Base-by-base conservation (phyloP, 1,140 invertebrate genomes). In the Saxidomus purpurata region DNA sequence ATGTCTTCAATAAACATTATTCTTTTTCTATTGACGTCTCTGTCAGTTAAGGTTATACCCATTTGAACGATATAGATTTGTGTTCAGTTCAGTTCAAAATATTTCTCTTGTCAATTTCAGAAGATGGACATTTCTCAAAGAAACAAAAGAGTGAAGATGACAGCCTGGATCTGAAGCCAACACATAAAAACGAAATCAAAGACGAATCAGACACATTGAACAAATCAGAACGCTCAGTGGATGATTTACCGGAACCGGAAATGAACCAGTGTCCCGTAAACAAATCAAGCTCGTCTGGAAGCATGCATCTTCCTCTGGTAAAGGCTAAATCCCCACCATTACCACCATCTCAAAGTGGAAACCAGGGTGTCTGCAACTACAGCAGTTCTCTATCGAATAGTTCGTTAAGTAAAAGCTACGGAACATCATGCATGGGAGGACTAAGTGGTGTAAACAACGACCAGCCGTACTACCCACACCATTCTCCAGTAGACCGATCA, bases 381-480 rank as follows among this genome's bases (percentile, higher is more conserved):
- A 89, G 31, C 69, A 47, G 52, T 76, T 83, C 79, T 11, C 43
- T 88, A 22, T 59, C 76, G 2, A 71, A 52, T 31, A 71, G 77
- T n/a, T 81, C 86, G 8, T 36, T 88, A 22, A 52, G 28, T 22
- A 89, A 89, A 77, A 49, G 47, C 15, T 89, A 83, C 25, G 71
- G 69, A 8, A 59, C 87, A 28, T 80, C 89, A 6, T 93, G 91
- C 76, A 91, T 91, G 87, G 86, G 89, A 17, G 83, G 79, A 6
- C 13, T 88, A 11, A 55, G 13, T 49, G 86, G 55, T 9, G 74
- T 82, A 28, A 52, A 17, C n/a, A 76, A 67, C 55, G 93, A 92
- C 38, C 92, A 93, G 89, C 79, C 92, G 28, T 94, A 94, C 76
- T 94, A 93, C 52, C 91, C 93, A 0, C 94, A 94, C 81, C 93